Percentiles rank a stretch among this genome's conserved stretches.
Evolutionary conservation across 2,113 vertebrate species (phyloP).

Genomic region (Callaeas wilsoni): DNA sequence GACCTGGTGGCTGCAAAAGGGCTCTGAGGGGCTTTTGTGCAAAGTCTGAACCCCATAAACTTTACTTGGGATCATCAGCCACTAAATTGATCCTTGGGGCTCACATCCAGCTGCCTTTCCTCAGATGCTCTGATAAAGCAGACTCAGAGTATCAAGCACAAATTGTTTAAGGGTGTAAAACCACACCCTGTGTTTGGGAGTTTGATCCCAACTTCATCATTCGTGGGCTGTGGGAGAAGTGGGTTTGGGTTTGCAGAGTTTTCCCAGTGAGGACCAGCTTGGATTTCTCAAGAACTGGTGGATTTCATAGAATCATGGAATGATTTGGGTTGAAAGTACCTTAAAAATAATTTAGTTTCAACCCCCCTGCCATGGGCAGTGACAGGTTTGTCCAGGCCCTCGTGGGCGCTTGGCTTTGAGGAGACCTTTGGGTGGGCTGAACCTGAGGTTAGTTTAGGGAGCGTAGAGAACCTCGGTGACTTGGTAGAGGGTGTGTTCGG

Average conservation of each 20-base stretch:
- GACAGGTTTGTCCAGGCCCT: background rate
- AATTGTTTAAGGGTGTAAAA: background rate
- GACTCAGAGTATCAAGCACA: background rate
- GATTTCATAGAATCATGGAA: background rate
- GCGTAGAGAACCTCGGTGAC: conserved; percentile 32
- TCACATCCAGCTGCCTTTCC: background rate
- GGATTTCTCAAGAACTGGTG: background rate
- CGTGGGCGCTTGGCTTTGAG: background rate
- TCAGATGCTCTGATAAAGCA: background rate
- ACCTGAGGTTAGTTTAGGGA: background rate
- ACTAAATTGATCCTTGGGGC: background rate
- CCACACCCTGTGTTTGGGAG: background rate
- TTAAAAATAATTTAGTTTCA: background rate
- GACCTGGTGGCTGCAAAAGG: background rate
- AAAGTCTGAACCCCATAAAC: background rate
- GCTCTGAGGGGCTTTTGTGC: background rate
- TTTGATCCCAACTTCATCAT: background rate
- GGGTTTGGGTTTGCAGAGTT: background rate
- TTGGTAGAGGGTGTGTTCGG: conserved; percentile 35
- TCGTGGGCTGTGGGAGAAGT: fast-evolving
- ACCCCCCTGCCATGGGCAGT: too few species aligned
- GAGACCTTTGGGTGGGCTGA: background rate
- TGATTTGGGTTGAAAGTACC: background rate
- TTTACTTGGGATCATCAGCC: background rate
- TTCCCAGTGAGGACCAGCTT: background rate